Evolutionary conservation across 1,140 invertebrate genomes (phyloP).

Genomic region (Tigriopus japonicus): DNA sequence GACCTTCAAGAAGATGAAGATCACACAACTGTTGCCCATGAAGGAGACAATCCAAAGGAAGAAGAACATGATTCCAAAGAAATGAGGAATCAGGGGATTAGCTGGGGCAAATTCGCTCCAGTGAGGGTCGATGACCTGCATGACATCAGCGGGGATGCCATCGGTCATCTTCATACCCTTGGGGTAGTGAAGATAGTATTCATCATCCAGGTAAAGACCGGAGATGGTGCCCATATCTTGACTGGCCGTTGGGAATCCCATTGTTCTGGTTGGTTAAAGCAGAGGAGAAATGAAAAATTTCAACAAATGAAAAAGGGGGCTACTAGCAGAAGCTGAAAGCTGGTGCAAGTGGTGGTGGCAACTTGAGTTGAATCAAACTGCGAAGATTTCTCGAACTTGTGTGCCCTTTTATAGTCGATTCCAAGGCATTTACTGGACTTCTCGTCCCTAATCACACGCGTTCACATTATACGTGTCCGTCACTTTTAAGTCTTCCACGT

Average conservation of each 20-base stretch:
- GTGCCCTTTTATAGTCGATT: not conserved
- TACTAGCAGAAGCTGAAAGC: too few species aligned
- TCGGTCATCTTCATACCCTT: conserved; percentile 7
- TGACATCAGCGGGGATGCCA: conserved; percentile 9
- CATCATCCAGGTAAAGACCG: conserved; percentile 8
- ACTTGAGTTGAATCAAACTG: not conserved
- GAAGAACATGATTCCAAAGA: conserved; percentile 54
- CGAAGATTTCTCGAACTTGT: not conserved
- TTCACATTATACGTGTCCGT: too few species aligned
- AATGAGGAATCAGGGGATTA: conserved; percentile 54
- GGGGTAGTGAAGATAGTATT: conserved; percentile 6
- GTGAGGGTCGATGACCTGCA: conserved; percentile 1
- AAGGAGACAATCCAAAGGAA: conserved; percentile 47
- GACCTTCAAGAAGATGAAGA: conserved; percentile 60
- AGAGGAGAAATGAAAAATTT: too few species aligned
- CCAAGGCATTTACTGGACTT: not conserved
- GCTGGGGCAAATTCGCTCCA: conserved; percentile 22
- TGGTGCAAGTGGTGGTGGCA: not conserved
- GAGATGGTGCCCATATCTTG: not conserved
- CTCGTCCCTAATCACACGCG: too few species aligned
- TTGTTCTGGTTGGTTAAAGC: not conserved
- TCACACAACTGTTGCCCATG: conserved; percentile 60
- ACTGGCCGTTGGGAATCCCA: not conserved
- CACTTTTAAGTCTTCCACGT: too few species aligned
- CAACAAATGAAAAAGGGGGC: too few species aligned